Conservation (phyloP, 2,888 invertebrate species). For the Eupithecia subumbrata region DNA sequence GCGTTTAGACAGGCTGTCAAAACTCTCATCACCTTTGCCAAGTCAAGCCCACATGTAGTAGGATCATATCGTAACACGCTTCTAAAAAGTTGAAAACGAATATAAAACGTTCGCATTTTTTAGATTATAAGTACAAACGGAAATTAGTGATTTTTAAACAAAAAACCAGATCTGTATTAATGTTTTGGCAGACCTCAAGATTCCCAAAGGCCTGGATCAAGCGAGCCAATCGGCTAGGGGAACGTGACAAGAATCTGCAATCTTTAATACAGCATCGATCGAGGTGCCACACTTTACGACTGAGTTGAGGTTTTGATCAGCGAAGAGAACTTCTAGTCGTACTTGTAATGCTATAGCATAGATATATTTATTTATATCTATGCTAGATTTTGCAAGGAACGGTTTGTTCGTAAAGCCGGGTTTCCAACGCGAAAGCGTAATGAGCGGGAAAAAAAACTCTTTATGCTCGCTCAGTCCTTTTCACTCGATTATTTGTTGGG, state of each 20-base stretch:
- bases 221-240: conserved; percentile 1
- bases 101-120: not conserved
- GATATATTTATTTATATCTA: too few relatives aligned
- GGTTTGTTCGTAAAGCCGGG: not conserved
- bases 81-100: not conserved
- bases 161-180: not conserved
- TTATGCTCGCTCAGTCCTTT: too few relatives aligned
- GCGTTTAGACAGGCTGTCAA: not conserved
- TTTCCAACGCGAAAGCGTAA: too few relatives aligned
- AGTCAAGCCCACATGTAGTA: not conserved
- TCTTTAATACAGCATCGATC: conserved; percentile 20
- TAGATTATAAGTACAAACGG: not conserved
- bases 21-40: not conserved
- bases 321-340: not conserved
- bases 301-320: not conserved
- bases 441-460: too few relatives aligned
- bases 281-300: conserved; percentile 10
- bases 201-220: not conserved
- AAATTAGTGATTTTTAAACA: not conserved
- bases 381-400: not conserved
- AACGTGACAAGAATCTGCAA: conserved; percentile 1
- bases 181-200: conserved; percentile 3
- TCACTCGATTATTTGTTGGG: too few relatives aligned
- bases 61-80: not conserved
- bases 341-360: not conserved